phyloP scores from a whole-genome alignment of 1,140 invertebrate species.

The Heterodera carotae region DNA sequence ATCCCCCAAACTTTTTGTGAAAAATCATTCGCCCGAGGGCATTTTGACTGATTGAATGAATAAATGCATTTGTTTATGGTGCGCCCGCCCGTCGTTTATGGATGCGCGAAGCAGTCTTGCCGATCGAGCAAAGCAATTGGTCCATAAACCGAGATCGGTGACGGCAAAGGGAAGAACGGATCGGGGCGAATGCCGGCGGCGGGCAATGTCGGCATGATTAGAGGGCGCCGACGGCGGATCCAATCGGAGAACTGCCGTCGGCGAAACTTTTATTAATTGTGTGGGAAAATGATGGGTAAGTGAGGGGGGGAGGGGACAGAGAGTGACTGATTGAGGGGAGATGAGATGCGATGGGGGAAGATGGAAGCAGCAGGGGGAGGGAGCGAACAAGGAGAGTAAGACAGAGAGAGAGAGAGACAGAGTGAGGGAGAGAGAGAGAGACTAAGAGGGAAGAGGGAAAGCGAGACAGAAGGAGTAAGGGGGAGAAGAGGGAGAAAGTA shows the following conservation, averaged over 20 bases:
- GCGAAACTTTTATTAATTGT: constrained; percentile 14
- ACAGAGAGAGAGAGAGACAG: not conserved
- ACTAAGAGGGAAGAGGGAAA: not conserved
- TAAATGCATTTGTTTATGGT: not conserved
- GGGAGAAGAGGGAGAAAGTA: not conserved
- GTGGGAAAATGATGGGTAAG: not conserved
- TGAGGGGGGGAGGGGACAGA: no score
- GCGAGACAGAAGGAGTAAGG: not conserved
- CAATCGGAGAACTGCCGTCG: not conserved
- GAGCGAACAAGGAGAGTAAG: not conserved
- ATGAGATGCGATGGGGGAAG: not conserved
- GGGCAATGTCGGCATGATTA: not conserved
- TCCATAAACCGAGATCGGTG: not conserved
- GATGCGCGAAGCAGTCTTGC: not conserved
- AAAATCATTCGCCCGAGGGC: not conserved
- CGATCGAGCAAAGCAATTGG: not conserved
- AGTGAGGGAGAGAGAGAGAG: not conserved
- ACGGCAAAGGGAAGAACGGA: not conserved
- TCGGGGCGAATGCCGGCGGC: no score
- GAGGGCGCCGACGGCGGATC: not conserved
- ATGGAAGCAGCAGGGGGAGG: not conserved
- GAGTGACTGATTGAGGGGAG: no score
- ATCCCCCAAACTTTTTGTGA: not conserved
- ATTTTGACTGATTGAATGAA: not conserved
- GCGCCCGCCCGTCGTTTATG: not conserved